These are phyloP conservation scores for Austrolebias charrua DNA, from an alignment of 2,797 vertebrate genomes.

Conservation along the genomic window DNA sequence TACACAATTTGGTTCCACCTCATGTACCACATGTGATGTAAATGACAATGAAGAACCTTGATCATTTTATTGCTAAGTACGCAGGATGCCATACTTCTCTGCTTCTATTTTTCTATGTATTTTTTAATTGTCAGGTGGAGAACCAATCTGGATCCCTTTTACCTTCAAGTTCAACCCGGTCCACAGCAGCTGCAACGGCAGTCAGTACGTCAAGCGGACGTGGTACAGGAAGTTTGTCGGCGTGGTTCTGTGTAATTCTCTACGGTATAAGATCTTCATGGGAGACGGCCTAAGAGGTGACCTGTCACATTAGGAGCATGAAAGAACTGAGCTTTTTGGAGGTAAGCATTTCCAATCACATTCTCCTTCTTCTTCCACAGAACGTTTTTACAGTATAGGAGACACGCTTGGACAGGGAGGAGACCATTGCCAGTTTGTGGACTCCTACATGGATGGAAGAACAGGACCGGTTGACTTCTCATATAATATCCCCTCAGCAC, in stretches of 20 bases:
- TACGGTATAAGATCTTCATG: slow-evolving; percentile 99
- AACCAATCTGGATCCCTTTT: slow-evolving; percentile 98
- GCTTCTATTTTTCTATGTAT: too few relatives aligned
- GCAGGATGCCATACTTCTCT: not conserved
- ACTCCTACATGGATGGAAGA: slow-evolving; percentile 94
- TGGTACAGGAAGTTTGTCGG: slow-evolving; percentile 99
- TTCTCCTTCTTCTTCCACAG: slow-evolving; percentile 61
- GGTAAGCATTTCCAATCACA: not conserved
- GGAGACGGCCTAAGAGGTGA: slow-evolving; percentile 93
- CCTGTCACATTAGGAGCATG: not conserved
- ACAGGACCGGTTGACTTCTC: slow-evolving; percentile 88
- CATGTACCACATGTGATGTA: too few relatives aligned
- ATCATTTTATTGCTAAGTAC: too few relatives aligned
- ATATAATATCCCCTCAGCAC: slow-evolving; percentile 85
- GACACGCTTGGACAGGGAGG: slow-evolving; percentile 94
- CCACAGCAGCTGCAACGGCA: slow-evolving; percentile 91
- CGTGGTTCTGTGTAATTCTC: slow-evolving; percentile 95
- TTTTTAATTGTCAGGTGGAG: slow-evolving; percentile 81
- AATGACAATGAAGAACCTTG: too few relatives aligned
- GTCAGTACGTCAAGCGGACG: slow-evolving; percentile 95
- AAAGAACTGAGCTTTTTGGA: not conserved
- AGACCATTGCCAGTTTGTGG: slow-evolving; percentile 99
- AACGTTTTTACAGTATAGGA: slow-evolving; percentile 93
- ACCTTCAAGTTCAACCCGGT: slow-evolving; percentile 88
- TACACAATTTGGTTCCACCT: too few relatives aligned